Conservation (phyloP, 2,113 vertebrate species). For the Crotophaga sulcirostris region DNA sequence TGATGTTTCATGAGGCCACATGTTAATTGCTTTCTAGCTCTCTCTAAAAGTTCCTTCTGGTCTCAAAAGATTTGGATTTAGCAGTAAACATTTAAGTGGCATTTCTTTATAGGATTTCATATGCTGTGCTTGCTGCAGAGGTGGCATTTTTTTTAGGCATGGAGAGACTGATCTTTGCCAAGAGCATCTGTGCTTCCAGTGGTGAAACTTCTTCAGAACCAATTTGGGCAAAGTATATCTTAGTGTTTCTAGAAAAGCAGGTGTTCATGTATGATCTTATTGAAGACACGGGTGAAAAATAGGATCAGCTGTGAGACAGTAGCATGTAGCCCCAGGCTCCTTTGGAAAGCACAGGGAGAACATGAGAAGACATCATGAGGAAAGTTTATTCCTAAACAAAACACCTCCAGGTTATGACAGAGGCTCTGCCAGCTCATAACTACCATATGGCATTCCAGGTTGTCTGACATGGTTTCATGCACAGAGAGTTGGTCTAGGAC, state of each 20-base stretch:
- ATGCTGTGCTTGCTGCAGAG: not conserved
- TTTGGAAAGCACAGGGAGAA: not conserved
- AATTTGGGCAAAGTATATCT: not conserved
- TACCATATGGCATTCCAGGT: conserved; percentile 28
- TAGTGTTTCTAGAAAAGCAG: not conserved
- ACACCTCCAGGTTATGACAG: not conserved
- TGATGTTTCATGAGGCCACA: not conserved
- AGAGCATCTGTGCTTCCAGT: not conserved
- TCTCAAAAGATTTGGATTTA: not conserved
- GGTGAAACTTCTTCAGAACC: not conserved
- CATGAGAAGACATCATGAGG: fast-evolving
- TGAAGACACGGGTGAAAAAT: not conserved
- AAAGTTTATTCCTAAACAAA: not conserved
- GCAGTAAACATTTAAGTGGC: not conserved
- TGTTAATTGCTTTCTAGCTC: not conserved
- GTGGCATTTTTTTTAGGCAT: not conserved
- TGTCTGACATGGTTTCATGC: not conserved
- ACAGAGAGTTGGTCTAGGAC: not conserved
- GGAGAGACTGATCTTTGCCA: not conserved
- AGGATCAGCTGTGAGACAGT: not conserved
- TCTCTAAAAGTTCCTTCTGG: not conserved
- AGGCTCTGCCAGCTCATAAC: not conserved
- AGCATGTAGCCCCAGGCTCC: not conserved
- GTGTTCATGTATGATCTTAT: fast-evolving
- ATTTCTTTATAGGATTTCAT: not conserved